Base-by-base conservation (phyloP, 2,113 vertebrate genomes). In the Astatoreochromis straeleni region DNA sequence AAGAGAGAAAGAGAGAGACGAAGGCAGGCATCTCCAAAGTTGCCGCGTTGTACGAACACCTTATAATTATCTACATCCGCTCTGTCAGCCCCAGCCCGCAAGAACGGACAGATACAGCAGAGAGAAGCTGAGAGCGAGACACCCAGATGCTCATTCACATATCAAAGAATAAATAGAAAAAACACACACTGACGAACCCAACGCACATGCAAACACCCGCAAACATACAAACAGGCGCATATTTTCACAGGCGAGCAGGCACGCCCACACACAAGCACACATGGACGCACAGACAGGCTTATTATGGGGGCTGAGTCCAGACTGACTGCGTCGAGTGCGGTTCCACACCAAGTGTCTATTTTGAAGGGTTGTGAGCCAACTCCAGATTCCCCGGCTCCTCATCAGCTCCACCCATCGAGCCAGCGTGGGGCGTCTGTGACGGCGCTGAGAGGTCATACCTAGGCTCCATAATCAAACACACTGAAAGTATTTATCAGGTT, bases 11-110 rank as follows among this genome's bases (percentile, higher is more conserved):
- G 31, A 45, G 49, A 84, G 65, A 10, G 85, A 87, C 24, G 84
- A 84, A 93, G 92, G 91, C 85, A 92, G 90, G 90, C 92, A 91
- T 92, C 91, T 92, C 91, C 85, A 83, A 92, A 94, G 94, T 93
- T 91, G 94, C 91, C 83, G 89, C 54, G 26, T 86, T 87, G 83
- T 81, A 89, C 38, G 84, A 92, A 89, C 95, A 96, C 92, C 95
- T 96, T 96, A 82, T 96, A 95, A 96, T 96, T 96, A 96, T 93
- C 91, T 87, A 92, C 93, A 94, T 96, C 96, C 93, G 93, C 92
- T 93, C 91, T 91, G 93, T 92, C 86, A 92, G 92, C 84, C 89
- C 21, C 49, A 84, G 84, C 90, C 91, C 85, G 58, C 88, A 80
- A 45, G 85, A 54, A 90, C 19, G 75, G 89, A 93, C 91, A 55